Evolutionary conservation across 2,113 vertebrate genomes (phyloP), one percentile per base, ranked within the genome.

Genomic region (Taxidea taxus): DNA sequence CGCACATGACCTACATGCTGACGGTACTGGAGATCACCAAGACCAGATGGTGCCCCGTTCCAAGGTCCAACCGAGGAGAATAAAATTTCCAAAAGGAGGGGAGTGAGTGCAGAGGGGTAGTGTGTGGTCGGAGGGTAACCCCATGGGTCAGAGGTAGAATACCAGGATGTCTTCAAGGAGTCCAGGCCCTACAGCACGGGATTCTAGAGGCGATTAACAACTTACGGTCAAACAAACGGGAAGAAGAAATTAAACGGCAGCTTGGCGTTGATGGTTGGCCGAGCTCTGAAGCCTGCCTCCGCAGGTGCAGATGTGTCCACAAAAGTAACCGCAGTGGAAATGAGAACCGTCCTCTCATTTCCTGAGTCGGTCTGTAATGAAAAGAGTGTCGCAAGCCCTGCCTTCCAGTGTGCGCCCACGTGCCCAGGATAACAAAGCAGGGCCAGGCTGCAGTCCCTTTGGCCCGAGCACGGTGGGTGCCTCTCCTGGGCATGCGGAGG

Each of bases 181-280:
- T 7, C 7, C 11, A 6, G 56, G 44, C 74, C 95, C 80, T 27
- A 6, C 6, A 9, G 2, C 37, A 29, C 75, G 42, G 6, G 14
- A 2, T 62, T 49, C 34, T 23, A 31, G 23, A 72, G 27, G 14
- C 6, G 11, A 10, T 47, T 31, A 92, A 60, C 18, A 16, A 70
- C 97, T 97, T 98, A 98, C 96, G 11, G 11, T 99, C 96, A 99
- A 37, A 99, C 98, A 96, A 99, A 99, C 0, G 99, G 99, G 94
- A 99, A 99, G 98, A 99, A 99, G 98, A 99, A 99, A 97, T 99
- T 98, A 78, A 98, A 99, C 13, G 99, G 99, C 91, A 99, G 98
- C 95, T 98, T 99, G 97, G 98, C 99, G 9, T 99, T 91, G 85
- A 99, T 99, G 96, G 99, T 99, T 49, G 99, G 99, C 29, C 83